Evolutionary conservation across 2,113 vertebrate genomes (phyloP), one percentile per base, ranked within the genome.

Genomic region (Nycticebus coucang): DNA sequence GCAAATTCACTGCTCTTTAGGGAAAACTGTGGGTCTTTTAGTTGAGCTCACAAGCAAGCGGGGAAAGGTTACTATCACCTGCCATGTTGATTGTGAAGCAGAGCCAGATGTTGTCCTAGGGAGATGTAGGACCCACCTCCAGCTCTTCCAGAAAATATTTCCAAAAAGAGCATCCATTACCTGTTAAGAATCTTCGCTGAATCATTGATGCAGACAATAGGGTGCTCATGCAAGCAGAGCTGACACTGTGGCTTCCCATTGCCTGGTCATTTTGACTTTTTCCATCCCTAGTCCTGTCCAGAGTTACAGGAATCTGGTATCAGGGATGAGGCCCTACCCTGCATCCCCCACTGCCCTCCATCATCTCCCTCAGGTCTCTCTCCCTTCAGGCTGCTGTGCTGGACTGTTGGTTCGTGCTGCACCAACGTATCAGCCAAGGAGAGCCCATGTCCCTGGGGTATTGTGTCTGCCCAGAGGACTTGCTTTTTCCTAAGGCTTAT

Each of bases 291-390:
- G 14, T 1, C 30, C 30, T 79, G 87, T 50, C 45, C 37, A 50
- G 62, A n/a, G 15, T 21, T 26, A 10, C 0, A 30, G 74, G 60
- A 5, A 7, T 41, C 72, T 78, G 11, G 14, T 37, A 11, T 68
- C 50, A 2, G 12, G 24, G 28, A 4, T 10, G 1, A 2, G 50
- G 4, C 4, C 15, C 14, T n/a, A 0, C n/a, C 28, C 11, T 66
- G 21, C 22, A 24, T 24, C 19, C 15, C 10, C 10, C 17, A n/a
- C 2, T 12, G 18, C 4, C 18, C 45, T 50, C n/a, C 1, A 4
- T 5, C 0, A 0, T 30, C 11, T 24, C 11, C 22, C 24, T 37
- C 17, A 8, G 55, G n/a, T 13, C 18, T 57, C 28, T 26, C 35
- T 59, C 17, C 14, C 10, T 66, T 35, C 15, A 53, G 69, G 30